Evolutionary conservation across 1,140 invertebrate species (phyloP), one percentile per base, ranked within the genome.

Genomic region (Micrasema longulum): DNA sequence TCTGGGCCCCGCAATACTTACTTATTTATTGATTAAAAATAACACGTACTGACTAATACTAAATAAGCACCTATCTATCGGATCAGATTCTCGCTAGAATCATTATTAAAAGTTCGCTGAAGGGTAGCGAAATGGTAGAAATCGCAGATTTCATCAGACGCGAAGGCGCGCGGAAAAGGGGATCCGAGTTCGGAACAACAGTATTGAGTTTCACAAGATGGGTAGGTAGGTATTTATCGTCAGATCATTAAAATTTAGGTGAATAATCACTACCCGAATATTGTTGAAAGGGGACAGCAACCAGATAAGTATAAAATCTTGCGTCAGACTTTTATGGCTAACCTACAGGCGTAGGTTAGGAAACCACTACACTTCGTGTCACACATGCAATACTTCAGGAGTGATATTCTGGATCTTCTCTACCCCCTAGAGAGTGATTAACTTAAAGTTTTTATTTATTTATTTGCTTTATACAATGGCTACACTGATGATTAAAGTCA

Each of bases 71-170:
- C 18, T 41, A 41, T 45, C 43, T 16, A 22, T 52, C 23, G 14
- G 53, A 18, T 57, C 53, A 36, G 1, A 36, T 35, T 16, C 31
- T 57, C 20, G 31, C 14, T 57, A 57, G n/a, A 10, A 31, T 16
- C 14, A 36, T 35, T 57, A 26, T 36, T 35, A 14, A 35, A 35
- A 57, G 53, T 57, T 35, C 11, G 53, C 31, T 35, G n/a, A 16
- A 16, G 53, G 6, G 53, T 35, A 57, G 11, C 36, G 55, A 22
- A 18, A 38, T 38, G 55, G 35, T 31, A 55, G 14, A 35, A 38
- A 20, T 41, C 36, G 55, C 55, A 38, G 18, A 60, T 60, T 41
- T 11, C 36, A 41, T 60, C 55, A 38, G 36, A 11, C 35, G 20
- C 35, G 16, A 22, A 38, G 36, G 16, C 35, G 16, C 9, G 35